These are phyloP conservation scores for Coreius guichenoti DNA, from an alignment of 2,797 vertebrate species.

Conservation along the genomic window DNA sequence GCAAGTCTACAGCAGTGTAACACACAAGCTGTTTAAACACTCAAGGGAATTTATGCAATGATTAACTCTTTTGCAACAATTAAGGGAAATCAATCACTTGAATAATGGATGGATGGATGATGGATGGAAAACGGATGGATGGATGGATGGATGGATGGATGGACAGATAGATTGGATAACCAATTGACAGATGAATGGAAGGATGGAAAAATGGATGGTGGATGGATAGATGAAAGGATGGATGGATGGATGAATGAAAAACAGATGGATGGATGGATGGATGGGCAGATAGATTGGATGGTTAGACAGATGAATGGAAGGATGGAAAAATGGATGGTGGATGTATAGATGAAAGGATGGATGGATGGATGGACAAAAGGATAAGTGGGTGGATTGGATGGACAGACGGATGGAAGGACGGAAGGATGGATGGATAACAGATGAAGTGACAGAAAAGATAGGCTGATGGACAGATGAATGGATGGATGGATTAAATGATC, in stretches of 20 bases:
- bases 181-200: too few relatives aligned
- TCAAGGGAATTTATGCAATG: constrained; percentile 64
- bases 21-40: constrained; percentile 21
- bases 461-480: neutral
- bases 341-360: constrained; percentile 10
- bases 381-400: neutral
- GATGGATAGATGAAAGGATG: neutral
- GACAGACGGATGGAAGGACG: neutral
- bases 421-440: neutral
- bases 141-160: neutral
- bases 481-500: neutral
- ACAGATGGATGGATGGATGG: neutral
- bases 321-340: constrained; percentile 57
- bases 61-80: constrained; percentile 73
- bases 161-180: neutral
- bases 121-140: constrained; percentile 52
- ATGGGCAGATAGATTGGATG: neutral
- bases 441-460: neutral
- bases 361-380: neutral
- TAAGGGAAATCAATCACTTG: constrained; percentile 73
- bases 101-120: constrained; percentile 71
- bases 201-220: neutral
- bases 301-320: constrained; percentile 61
- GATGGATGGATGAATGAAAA: constrained; percentile 60
- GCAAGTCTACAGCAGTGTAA: neutral